Percentiles rank a stretch among this genome's conserved stretches.
Evolutionary conservation across 2,113 vertebrate species (phyloP).

Genomic region (Ceyx margarethae): DNA sequence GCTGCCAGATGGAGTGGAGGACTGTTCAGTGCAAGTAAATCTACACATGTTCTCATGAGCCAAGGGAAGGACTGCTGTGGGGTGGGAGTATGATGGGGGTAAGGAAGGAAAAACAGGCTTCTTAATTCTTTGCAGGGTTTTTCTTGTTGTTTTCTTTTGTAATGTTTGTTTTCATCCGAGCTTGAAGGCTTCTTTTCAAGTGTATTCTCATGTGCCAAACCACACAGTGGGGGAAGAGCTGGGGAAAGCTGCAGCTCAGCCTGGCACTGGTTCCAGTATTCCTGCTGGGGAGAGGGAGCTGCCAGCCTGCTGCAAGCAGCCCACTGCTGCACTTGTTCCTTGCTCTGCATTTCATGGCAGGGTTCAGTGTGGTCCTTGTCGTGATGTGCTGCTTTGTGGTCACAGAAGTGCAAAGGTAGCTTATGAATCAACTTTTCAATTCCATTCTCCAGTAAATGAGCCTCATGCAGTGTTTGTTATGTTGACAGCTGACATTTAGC

Average conservation of each 20-base stretch:
- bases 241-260: not conserved
- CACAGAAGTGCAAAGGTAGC: not conserved
- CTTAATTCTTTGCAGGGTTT: not conserved
- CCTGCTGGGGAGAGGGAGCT: not conserved
- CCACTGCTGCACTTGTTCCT: not conserved
- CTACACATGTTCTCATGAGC: not conserved
- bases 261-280: not conserved
- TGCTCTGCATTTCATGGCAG: rapidly evolving
- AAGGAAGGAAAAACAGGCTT: not conserved
- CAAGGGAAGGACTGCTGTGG: not conserved
- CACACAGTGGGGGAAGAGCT: not conserved
- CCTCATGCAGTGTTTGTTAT: not conserved
- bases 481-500: not conserved
- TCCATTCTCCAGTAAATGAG: not conserved
- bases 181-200: not conserved
- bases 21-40: not conserved
- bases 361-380: rapidly evolving
- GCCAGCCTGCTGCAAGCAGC: rapidly evolving
- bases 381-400: not conserved
- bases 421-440: not conserved
- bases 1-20: constrained; percentile 10
- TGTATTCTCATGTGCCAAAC: not conserved
- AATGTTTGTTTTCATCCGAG: not conserved
- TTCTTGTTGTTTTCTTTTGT: not conserved
- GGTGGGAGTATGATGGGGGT: not conserved